phyloP scores from a whole-genome alignment of 2,797 vertebrate genomes.

The Sternotherus odoratus region DNA sequence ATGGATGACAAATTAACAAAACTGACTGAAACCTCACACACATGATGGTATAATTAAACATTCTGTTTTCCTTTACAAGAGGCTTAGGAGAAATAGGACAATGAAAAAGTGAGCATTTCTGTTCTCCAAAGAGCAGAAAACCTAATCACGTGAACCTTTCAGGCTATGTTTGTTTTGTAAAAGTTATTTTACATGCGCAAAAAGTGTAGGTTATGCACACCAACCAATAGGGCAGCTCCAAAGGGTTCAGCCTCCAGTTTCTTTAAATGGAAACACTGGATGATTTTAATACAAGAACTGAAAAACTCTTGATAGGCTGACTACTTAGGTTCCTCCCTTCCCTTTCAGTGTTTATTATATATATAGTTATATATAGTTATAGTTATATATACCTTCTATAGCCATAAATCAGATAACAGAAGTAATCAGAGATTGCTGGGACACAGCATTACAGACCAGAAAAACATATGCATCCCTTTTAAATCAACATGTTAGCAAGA shows the following conservation, averaged over 20 bases:
- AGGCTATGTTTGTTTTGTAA: not conserved
- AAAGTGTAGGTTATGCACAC: not conserved
- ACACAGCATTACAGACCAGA: not conserved
- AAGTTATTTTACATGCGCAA: not conserved
- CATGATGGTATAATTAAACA: not conserved
- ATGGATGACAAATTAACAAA: not conserved
- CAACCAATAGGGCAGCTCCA: not conserved
- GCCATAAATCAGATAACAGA: conserved; percentile 24
- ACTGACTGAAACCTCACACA: not conserved
- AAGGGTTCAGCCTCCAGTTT: not conserved
- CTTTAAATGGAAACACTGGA: not conserved
- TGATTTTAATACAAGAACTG: not conserved
- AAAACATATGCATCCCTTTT: not conserved
- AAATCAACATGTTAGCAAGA: not conserved
- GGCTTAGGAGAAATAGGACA: not conserved
- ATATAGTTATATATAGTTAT: not conserved
- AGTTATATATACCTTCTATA: not conserved
- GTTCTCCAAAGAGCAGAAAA: not conserved
- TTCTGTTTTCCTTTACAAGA: not conserved
- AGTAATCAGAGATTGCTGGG: not conserved
- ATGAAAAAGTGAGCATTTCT: not conserved
- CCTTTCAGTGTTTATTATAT: not conserved
- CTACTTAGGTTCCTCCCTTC: not conserved
- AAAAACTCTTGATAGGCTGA: not conserved
- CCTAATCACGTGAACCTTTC: not conserved